These are phyloP conservation scores for Nothura maculosa DNA, from an alignment of 2,797 vertebrate genomes.

Conservation along the genomic window DNA sequence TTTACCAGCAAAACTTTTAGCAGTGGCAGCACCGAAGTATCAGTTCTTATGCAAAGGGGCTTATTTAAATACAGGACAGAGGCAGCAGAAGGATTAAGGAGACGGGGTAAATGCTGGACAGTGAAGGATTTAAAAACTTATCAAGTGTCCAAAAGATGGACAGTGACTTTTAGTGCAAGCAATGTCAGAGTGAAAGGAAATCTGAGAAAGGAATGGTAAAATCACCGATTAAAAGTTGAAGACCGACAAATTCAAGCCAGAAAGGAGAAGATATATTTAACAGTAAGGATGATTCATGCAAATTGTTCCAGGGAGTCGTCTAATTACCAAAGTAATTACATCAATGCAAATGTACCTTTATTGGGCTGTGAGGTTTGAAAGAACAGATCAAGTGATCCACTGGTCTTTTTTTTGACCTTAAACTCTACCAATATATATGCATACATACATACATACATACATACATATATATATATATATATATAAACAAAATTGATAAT, in stretches of 20 bases:
- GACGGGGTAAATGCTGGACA: neutral
- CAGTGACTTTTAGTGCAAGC: neutral
- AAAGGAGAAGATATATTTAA: slow-evolving; percentile 41
- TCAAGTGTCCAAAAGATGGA: neutral
- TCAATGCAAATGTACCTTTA: slow-evolving; percentile 37
- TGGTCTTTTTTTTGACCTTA: slow-evolving; percentile 8
- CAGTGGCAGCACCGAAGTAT: neutral
- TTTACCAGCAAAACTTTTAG: neutral
- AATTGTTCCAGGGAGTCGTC: neutral
- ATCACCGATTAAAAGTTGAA: slow-evolving; percentile 11
- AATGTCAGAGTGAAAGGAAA: neutral
- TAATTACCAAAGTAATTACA: slow-evolving; percentile 50
- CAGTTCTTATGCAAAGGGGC: neutral
- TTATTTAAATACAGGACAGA: neutral
- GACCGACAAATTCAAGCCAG: slow-evolving; percentile 11
- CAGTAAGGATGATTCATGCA: slow-evolving; percentile 42
- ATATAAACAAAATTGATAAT: neutral
- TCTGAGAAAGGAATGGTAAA: neutral
- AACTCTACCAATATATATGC: neutral
- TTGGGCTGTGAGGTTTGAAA: neutral
- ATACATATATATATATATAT: neutral
- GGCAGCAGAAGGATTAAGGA: neutral
- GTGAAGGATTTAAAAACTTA: neutral
- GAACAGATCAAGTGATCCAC: neutral
- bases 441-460: too few relatives aligned